These are phyloP conservation scores for Euclidia mi DNA, from an alignment of 2,888 invertebrate genomes.

Conservation along the genomic window DNA sequence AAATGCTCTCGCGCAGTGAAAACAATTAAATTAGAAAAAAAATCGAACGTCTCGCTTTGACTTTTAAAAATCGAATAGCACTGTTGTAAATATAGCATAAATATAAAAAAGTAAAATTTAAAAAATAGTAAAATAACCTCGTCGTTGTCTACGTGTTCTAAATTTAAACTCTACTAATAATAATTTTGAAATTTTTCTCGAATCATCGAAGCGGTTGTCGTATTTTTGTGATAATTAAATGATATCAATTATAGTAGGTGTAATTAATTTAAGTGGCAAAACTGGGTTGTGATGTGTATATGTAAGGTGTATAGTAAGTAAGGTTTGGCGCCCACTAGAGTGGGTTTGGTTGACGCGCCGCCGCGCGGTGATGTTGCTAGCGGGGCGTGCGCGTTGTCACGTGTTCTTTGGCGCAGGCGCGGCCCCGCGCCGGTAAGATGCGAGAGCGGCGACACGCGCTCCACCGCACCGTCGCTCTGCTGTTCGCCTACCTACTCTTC, in stretches of 20 bases:
- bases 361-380: constrained; percentile 80
- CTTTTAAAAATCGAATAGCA: constrained; percentile 45
- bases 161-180: constrained; percentile 46
- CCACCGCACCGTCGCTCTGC: constrained; percentile 84
- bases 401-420: constrained; percentile 86
- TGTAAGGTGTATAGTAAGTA: constrained; percentile 84
- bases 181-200: constrained; percentile 79
- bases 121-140: constrained; percentile 53
- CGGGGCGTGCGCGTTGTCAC: constrained; percentile 80
- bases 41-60: constrained; percentile 43
- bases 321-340: constrained; percentile 50
- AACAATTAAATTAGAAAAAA: constrained; percentile 52
- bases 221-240: constrained; percentile 86
- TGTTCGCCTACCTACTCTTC: constrained; percentile 85
- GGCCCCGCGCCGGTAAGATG: constrained; percentile 89
- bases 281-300: constrained; percentile 90
- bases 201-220: constrained; percentile 89
- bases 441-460: constrained; percentile 86
- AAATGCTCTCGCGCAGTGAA: constrained; percentile 78
- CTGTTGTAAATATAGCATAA: constrained; percentile 73
- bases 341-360: constrained; percentile 69
- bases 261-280: constrained; percentile 83
- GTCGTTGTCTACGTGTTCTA: constrained; percentile 81
- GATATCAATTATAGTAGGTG: constrained; percentile 62
- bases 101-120: no score